Conservation (phyloP, 2,888 invertebrate genomes). For the Tricholauxania praeusta region DNA sequence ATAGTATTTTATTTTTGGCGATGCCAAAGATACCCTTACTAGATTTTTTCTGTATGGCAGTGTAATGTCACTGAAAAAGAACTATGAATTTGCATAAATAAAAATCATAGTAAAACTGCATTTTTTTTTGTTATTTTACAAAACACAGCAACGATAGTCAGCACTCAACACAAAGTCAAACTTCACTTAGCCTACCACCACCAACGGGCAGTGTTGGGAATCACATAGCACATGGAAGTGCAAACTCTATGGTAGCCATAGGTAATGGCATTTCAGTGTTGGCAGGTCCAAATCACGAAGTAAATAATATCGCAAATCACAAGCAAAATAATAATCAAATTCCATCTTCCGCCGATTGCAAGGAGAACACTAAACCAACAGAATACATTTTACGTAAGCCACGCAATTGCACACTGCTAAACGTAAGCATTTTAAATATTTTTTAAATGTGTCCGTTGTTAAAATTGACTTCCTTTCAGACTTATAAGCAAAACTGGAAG, state of each 20-base stretch:
- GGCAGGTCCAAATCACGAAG: slow-evolving; percentile 41
- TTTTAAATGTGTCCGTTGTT: neutral
- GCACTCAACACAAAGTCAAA: slow-evolving; percentile 62
- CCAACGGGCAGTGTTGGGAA: slow-evolving; percentile 49
- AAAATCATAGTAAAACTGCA: too few relatives aligned
- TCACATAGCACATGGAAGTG: slow-evolving; percentile 26
- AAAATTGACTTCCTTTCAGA: slow-evolving; percentile 61
- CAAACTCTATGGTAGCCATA: slow-evolving; percentile 42
- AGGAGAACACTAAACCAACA: slow-evolving; percentile 66
- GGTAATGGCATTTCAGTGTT: slow-evolving; percentile 18
- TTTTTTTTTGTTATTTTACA: neutral
- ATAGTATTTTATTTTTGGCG: too few relatives aligned
- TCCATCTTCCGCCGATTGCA: slow-evolving; percentile 43
- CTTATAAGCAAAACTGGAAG: slow-evolving; percentile 79
- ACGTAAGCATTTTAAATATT: slow-evolving; percentile 53
- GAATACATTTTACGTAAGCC: slow-evolving; percentile 66
- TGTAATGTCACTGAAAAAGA: too few relatives aligned
- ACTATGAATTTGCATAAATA: too few relatives aligned
- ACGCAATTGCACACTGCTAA: slow-evolving; percentile 62
- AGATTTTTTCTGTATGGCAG: too few relatives aligned
- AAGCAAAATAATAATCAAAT: slow-evolving; percentile 28
- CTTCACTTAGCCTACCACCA: slow-evolving; percentile 60
- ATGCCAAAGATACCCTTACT: too few relatives aligned
- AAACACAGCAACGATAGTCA: slow-evolving; percentile 63
- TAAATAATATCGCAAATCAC: slow-evolving; percentile 40